These are phyloP conservation scores for Oncorhynchus tshawytscha DNA, from an alignment of 2,113 vertebrate species.

Conservation along the genomic window DNA sequence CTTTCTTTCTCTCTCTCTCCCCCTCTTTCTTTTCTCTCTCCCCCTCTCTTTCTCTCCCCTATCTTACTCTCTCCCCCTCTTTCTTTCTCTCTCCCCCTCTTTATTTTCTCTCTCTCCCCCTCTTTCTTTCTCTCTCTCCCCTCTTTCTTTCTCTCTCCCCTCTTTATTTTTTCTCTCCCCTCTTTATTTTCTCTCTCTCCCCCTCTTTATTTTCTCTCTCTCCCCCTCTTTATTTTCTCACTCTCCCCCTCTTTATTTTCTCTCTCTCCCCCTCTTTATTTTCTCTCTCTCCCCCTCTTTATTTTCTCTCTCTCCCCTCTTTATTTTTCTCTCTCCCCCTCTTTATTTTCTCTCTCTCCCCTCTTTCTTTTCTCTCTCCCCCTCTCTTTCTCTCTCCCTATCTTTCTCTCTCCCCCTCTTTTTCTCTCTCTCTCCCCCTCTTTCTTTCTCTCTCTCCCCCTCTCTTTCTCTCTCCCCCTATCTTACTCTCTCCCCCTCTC, in stretches of 20 bases:
- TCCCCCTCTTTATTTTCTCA: too few species aligned
- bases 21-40: not conserved
- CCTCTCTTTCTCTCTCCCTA: not conserved
- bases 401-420: too few species aligned
- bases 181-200: conserved; percentile 29
- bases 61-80: not conserved
- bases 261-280: not conserved
- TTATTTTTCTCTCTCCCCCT: conserved; percentile 14
- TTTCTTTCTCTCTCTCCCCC: conserved; percentile 20
- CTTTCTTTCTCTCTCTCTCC: conserved; percentile 40
- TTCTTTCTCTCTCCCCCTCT: conserved; percentile 22
- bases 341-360: conserved; percentile 2
- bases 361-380: not conserved
- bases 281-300: too few species aligned
- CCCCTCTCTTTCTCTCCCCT: not conserved
- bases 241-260: not conserved
- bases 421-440: not conserved
- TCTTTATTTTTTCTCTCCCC: not conserved
- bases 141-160: not conserved
- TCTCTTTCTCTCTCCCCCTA: not conserved
- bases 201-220: not conserved
- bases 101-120: conserved; percentile 3
- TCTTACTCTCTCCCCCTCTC: not conserved
- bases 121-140: not conserved
- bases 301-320: conserved; percentile 11